Base-by-base conservation (phyloP, 2,888 invertebrate species). In the Empis stercorea region DNA sequence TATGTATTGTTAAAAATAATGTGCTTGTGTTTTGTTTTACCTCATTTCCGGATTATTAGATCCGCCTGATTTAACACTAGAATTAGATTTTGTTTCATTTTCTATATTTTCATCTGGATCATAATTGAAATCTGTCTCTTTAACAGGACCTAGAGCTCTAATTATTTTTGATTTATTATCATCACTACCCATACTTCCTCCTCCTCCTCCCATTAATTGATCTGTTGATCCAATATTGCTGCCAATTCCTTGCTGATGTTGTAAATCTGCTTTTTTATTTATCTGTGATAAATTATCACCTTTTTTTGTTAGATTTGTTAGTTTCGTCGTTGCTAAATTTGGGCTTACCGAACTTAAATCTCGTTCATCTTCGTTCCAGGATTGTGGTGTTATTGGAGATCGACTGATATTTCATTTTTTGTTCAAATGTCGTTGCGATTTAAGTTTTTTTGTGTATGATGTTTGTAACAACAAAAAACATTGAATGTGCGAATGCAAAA, bases 31-130 rank as follows among this genome's bases (percentile, higher is more conserved):
- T 27, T 16, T 44, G 45, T 46, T 61, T 68, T 68, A 78, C 87
- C 87, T 87, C 80, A 76, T 78, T 80, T 61, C 65, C 52, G 86
- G 87, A 58, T 85, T 84, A 58, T 81, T 80, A 20, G 85, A 85
- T 57, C 84, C 81, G 52, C 81, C 81, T 59, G 84, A 80, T 60
- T 83, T 82, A 46, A 82, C 78, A 67, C 85, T 86, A 66, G 87
- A 86, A 54, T 87, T 86, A 56, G 89, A 89, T 59, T 89, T 83
- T 5, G 93, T 92, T 71, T 93, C 92, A 51, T 91, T 87, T 68
- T 93, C 92, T 52, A 91, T 84, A 68, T 89, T 89, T 51, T 89
- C 91, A 63, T 93, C 92, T 58, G 89, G 76, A 68, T 91, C 93
- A 70, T 88, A 92, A 66, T 83, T 85, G 63, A 81, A 84, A 70